These are phyloP conservation scores for Tetropium fuscum DNA, from an alignment of 2,888 invertebrate species.

Conservation along the genomic window DNA sequence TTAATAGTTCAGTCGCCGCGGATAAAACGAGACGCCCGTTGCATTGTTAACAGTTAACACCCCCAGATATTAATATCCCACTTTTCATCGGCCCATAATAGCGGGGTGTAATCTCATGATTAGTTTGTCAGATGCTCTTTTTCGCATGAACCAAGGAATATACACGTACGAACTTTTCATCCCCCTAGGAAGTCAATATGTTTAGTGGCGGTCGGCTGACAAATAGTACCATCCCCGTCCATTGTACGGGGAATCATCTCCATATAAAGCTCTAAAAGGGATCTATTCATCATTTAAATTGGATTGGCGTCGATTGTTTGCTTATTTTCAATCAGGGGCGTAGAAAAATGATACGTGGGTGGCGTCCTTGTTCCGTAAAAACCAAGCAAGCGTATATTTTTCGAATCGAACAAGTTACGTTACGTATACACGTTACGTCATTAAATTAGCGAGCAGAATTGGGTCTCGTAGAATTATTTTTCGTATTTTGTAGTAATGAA, in stretches of 20 bases:
- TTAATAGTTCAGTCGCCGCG: neutral
- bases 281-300: conserved; percentile 50
- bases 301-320: conserved; percentile 35
- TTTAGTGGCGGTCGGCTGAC: conserved; percentile 41
- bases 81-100: conserved; percentile 35
- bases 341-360: conserved; percentile 2
- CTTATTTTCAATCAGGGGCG: conserved; percentile 29
- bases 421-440: neutral
- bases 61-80: conserved; percentile 17
- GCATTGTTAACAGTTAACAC: no score
- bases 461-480: no score
- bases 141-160: no score
- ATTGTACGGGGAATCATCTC: conserved; percentile 48
- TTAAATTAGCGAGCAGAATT: no score
- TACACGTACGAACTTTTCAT: no score
- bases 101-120: conserved; percentile 39
- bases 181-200: conserved; percentile 53
- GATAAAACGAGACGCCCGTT: no score
- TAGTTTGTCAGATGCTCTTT: conserved; percentile 53
- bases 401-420: neutral
- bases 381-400: no score
- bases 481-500: no score
- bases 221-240: conserved; percentile 50
- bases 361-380: no score
- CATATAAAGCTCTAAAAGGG: conserved; percentile 37